Base-by-base conservation (phyloP, 2,113 vertebrate species). In the Chaenogobius annularis region DNA sequence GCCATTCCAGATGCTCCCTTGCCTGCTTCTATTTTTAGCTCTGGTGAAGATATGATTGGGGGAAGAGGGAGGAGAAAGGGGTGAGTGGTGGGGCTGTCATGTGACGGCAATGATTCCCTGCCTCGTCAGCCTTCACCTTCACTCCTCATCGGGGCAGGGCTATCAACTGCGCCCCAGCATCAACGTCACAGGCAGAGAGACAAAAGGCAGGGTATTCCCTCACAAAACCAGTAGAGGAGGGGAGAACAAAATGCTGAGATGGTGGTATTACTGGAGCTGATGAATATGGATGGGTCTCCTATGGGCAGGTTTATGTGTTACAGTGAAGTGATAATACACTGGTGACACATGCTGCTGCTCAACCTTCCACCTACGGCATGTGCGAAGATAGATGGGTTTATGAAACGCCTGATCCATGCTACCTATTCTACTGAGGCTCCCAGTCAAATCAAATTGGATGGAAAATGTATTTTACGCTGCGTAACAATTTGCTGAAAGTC, bases 1-100 rank as follows among this genome's bases (percentile, higher is more conserved):
- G 87, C 89, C 84, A 90, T 91, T 93, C 91, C 92, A 93, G 93
- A 87, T 93, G 89, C 91, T 90, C 89, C 83, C 85, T 83, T 81
- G 80, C 75, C 26, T 17, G 58, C 14, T 84, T 92, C 93, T 94
- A 94, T 93, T 94, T 93, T 85, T 93, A 94, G 92, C 84, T 80
- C 80, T 55, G 58, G 80, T 80, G 72, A 77, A 89, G 83, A 79
- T 73, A 54, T 72, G 75, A 70, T 75, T 79, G 82, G 68, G 73
- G 87, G 86, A 78, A 87, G 88, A 10, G 15, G 61, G 86, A 77
- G 85, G 22, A 12, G 22, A 14, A 7, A 78, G 89, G 87, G 88
- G 35, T 31, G 26, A 31, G 26, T 15, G 10, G 19, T 10, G 31
- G 26, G 26, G 26, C 2, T 1, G 61, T 37, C 31, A 63, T 63